Percentiles rank a stretch among this genome's conserved stretches.
Conservation (phyloP, 1,140 invertebrate genomes). For the Drosophila equinoxialis region DNA sequence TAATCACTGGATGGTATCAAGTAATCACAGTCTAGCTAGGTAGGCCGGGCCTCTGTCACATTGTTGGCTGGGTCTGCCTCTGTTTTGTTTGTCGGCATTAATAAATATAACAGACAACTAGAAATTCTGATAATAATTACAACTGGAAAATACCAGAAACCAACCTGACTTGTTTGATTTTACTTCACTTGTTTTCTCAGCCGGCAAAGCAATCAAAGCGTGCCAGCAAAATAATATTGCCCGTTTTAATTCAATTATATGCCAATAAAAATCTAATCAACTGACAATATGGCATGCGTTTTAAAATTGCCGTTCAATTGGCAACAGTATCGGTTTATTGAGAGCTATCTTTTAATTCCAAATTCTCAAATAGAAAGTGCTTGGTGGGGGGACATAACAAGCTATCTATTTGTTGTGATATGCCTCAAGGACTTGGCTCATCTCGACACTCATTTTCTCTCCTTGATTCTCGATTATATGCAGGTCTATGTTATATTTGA, state of each 20-base stretch:
- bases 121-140: slow-evolving; percentile 55
- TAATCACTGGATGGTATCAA: background rate
- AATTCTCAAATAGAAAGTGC: too few relatives aligned
- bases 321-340: background rate
- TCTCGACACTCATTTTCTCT: background rate
- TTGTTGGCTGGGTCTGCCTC: slow-evolving; percentile 27
- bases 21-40: background rate
- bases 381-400: slow-evolving; percentile 14
- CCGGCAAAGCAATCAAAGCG: slow-evolving; percentile 63
- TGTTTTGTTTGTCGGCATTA: slow-evolving; percentile 27
- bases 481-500: slow-evolving; percentile 56
- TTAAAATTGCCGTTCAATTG: slow-evolving; percentile 5
- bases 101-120: slow-evolving; percentile 28
- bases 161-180: slow-evolving; percentile 45
- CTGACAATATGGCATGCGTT: slow-evolving; percentile 42
- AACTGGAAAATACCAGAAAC: slow-evolving; percentile 81
- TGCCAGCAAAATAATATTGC: slow-evolving; percentile 68
- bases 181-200: slow-evolving; percentile 36
- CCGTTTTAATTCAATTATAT: slow-evolving; percentile 74
- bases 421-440: slow-evolving; percentile 45
- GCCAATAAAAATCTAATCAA: slow-evolving; percentile 76
- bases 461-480: background rate
- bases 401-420: slow-evolving; percentile 56
- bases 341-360: background rate
- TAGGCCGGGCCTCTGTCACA: slow-evolving; percentile 35